Percentiles rank a stretch among this genome's conserved stretches.
Conservation (phyloP, 2,888 invertebrate species). For the Tetragonisca angustula region DNA sequence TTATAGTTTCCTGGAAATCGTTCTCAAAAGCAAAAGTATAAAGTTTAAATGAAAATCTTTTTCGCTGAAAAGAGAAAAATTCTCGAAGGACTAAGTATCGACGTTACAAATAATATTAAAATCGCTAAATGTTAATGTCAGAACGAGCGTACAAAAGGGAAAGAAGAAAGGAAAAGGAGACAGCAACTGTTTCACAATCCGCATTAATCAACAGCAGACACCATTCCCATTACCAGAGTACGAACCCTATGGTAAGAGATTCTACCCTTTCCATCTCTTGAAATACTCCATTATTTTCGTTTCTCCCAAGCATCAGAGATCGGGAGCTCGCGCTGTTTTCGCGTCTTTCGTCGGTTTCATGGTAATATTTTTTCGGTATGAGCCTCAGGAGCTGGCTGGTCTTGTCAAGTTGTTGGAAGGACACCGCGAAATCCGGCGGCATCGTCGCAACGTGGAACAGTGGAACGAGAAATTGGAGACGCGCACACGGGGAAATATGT, state of each 20-base stretch:
- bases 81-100: no score
- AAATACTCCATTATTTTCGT: neutral
- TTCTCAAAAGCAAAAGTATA: no score
- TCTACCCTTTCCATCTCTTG: neutral
- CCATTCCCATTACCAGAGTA: neutral
- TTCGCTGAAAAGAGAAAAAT: no score
- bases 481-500: constrained; percentile 45
- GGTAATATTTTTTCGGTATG: constrained; percentile 52
- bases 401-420: constrained; percentile 64
- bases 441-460: constrained; percentile 43
- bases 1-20: neutral
- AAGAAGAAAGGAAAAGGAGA: neutral
- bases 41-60: no score
- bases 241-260: no score
- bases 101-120: no score
- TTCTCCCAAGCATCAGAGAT: constrained; percentile 18
- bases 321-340: constrained; percentile 35
- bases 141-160: neutral
- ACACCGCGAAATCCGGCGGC: constrained; percentile 61
- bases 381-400: constrained; percentile 43
- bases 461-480: constrained; percentile 71
- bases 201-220: neutral
- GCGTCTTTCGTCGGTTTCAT: constrained; percentile 40
- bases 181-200: neutral
- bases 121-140: neutral